Conservation (phyloP, 2,888 invertebrate genomes). For the Cantharis rustica region DNA sequence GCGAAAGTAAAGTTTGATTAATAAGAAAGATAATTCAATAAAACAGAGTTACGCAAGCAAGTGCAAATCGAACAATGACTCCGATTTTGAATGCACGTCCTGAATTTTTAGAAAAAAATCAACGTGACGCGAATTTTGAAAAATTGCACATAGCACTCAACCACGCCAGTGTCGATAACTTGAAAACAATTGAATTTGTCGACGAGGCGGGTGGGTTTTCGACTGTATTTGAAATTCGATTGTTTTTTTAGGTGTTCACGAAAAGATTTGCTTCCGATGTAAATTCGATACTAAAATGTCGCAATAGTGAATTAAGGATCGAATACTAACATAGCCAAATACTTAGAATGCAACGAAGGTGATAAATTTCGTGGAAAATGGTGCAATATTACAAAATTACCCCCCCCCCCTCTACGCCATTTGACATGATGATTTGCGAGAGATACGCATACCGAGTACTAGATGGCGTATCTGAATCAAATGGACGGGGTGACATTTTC, state of each 20-base stretch:
- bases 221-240: background rate
- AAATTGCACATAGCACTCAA: background rate
- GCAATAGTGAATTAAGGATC: background rate
- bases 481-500: background rate
- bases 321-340: background rate
- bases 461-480: background rate
- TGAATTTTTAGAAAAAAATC: background rate
- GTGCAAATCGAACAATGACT: conserved; percentile 8
- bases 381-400: background rate
- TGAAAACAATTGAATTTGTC: background rate
- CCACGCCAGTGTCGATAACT: background rate
- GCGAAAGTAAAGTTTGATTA: conserved; percentile 6
- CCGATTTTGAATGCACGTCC: background rate
- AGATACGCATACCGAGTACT: background rate
- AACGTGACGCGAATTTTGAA: background rate
- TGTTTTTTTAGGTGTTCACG: background rate
- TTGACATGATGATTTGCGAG: background rate
- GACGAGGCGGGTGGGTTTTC: background rate
- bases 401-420: no score
- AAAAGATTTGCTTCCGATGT: background rate
- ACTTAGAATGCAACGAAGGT: background rate
- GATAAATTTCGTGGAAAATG: background rate
- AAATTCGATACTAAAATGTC: background rate
- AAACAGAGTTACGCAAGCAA: background rate
- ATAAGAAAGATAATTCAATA: background rate